phyloP scores from a whole-genome alignment of 2,888 invertebrate species.

The Caenorhabditis sulstoni region DNA sequence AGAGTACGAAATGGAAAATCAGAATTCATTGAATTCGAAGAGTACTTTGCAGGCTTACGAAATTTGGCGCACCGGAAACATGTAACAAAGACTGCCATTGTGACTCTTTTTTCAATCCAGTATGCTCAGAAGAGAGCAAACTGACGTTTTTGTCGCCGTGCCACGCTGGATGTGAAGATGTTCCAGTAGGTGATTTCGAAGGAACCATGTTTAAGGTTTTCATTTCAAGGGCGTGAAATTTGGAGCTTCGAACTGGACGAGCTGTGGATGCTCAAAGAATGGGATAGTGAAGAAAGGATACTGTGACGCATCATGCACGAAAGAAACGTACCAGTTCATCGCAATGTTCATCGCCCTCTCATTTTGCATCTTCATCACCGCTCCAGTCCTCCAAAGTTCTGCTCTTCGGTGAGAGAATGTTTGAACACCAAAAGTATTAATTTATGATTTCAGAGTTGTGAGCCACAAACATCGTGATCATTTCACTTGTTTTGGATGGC shows the following conservation, averaged over 20 bases:
- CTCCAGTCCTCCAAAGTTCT: constrained; percentile 66
- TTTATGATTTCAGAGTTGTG: constrained; percentile 68
- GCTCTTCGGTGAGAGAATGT: constrained; percentile 53
- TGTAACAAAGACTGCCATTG: constrained; percentile 66
- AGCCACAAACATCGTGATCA: constrained; percentile 67
- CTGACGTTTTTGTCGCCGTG: constrained; percentile 68
- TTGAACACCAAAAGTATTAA: too few relatives aligned
- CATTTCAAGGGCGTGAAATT: constrained; percentile 22
- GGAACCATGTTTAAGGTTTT: too few relatives aligned
- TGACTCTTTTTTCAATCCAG: constrained; percentile 69
- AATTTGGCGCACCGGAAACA: constrained; percentile 28
- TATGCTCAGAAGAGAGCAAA: constrained; percentile 61
- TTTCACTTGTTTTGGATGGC: constrained; percentile 71
- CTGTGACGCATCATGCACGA: constrained; percentile 36
- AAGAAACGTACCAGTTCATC: constrained; percentile 60
- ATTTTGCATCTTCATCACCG: constrained; percentile 64
- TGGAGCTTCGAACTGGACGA: constrained; percentile 48
- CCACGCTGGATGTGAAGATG: constrained; percentile 65
- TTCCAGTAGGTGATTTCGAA: constrained; percentile 22
- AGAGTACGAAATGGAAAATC: constrained; percentile 13
- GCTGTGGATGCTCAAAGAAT: constrained; percentile 51
- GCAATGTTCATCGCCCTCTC: constrained; percentile 63
- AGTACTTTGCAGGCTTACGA: constrained; percentile 35
- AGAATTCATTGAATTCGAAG: background rate
- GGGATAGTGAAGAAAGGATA: constrained; percentile 41